Percentiles rank a stretch among this genome's conserved stretches.
phyloP scores from a whole-genome alignment of 92 coral and sea anemone genomes.

The Porites cylindrica region DNA sequence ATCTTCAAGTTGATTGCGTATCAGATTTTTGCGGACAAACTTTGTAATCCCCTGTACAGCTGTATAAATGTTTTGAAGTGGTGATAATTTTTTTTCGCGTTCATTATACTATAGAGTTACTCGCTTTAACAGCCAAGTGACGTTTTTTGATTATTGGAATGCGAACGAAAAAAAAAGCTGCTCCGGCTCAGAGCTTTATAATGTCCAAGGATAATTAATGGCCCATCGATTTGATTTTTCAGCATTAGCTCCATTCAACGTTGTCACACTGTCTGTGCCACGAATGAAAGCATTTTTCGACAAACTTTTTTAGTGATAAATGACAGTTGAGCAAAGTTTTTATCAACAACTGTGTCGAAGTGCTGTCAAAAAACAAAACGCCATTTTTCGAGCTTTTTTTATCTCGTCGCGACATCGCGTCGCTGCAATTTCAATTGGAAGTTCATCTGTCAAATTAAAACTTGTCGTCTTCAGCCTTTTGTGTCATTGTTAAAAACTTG shows the following conservation, averaged over 20 bases:
- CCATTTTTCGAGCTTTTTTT: neutral
- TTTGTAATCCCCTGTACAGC: conserved; percentile 14
- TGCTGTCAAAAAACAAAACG: conserved; percentile 1
- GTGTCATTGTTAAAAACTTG: conserved; percentile 17
- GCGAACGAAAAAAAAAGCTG: neutral
- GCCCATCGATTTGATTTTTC: conserved; percentile 1
- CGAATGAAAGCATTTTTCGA: neutral
- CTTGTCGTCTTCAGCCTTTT: neutral
- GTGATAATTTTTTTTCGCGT: neutral
- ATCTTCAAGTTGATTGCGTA: conserved; percentile 26
- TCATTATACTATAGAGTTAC: neutral
- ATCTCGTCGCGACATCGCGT: conserved; percentile 43
- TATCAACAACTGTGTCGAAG: neutral
- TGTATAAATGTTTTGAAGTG: neutral
- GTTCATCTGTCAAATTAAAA: conserved; percentile 9
- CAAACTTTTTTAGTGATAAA: neutral
- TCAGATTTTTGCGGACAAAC: conserved; percentile 17
- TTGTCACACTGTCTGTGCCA: neutral
- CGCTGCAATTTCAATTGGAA: conserved; percentile 15
- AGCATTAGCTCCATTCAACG: neutral
- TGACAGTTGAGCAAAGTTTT: neutral
- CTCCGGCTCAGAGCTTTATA: neutral
- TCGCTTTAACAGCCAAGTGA: neutral
- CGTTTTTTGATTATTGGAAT: neutral
- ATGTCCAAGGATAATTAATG: conserved; percentile 18